phyloP scores from a whole-genome alignment of 2,113 vertebrate genomes.

The Chloroceryle aenea region DNA sequence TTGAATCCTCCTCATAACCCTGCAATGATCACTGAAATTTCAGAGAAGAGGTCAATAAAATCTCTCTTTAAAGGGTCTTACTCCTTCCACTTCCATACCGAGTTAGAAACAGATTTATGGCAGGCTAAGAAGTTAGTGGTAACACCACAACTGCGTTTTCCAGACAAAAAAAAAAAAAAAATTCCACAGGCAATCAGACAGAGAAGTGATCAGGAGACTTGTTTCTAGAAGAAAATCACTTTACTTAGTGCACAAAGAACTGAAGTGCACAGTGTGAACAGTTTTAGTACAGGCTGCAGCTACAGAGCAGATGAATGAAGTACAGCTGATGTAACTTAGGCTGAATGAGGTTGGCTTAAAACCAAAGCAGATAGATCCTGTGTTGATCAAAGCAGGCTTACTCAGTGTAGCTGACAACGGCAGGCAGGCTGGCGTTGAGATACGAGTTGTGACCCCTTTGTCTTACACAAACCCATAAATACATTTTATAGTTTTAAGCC shows the following conservation, averaged over 20 bases:
- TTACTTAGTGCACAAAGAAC: no score
- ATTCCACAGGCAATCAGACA: neutral
- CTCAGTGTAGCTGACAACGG: neutral
- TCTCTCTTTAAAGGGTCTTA: neutral
- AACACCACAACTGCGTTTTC: neutral
- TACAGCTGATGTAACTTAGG: neutral
- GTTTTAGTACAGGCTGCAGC: neutral
- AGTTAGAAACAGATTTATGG: neutral
- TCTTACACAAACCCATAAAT: neutral
- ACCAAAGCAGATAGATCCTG: neutral
- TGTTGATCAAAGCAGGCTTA: neutral
- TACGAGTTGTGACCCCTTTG: rapidly evolving
- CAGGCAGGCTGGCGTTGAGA: neutral
- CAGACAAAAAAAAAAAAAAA: no score
- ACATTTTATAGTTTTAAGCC: neutral
- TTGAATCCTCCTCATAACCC: neutral
- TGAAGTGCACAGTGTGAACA: neutral
- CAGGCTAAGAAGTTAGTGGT: neutral
- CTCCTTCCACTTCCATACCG: neutral
- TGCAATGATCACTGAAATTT: neutral
- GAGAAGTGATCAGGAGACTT: neutral
- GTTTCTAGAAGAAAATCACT: neutral
- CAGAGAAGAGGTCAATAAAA: neutral
- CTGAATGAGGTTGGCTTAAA: neutral
- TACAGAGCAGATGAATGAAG: neutral